These are phyloP conservation scores for Hemiscyllium ocellatum DNA, from an alignment of 2,113 vertebrate species.

Conservation along the genomic window DNA sequence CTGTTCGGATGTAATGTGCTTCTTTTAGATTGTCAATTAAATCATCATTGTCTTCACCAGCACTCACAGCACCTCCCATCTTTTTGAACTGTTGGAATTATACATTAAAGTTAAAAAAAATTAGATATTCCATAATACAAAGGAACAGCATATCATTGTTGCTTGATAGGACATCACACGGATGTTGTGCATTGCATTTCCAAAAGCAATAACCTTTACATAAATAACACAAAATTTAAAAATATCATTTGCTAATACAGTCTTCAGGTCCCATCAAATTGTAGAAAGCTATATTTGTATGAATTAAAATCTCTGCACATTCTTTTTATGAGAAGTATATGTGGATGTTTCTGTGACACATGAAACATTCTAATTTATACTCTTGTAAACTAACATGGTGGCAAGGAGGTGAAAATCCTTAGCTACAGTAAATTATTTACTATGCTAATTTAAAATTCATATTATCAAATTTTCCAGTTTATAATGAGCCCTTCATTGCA, in stretches of 20 bases:
- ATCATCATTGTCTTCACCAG: slow-evolving; percentile 93
- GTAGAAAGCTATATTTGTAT: background rate
- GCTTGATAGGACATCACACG: background rate
- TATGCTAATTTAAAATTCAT: background rate
- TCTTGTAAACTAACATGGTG: background rate
- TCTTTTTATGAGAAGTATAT: background rate
- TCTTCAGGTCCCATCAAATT: background rate
- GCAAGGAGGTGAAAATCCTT: background rate
- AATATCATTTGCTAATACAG: background rate
- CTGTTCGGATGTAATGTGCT: slow-evolving; percentile 87
- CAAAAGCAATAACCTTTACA: background rate
- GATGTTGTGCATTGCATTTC: background rate
- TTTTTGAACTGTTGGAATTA: slow-evolving; percentile 43
- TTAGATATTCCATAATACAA: background rate
- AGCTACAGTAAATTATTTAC: too few species aligned
- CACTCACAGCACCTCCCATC: slow-evolving; percentile 95
- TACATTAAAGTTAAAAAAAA: background rate
- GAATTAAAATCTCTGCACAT: background rate
- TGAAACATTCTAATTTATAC: background rate
- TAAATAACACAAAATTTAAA: background rate
- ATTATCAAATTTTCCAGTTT: background rate
- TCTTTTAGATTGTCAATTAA: slow-evolving; percentile 94
- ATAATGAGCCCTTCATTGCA: background rate
- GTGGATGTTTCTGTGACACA: background rate
- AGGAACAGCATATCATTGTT: background rate